These are phyloP conservation scores for Leptonema lineaticorne DNA, from an alignment of 1,140 invertebrate genomes.

Conservation along the genomic window DNA sequence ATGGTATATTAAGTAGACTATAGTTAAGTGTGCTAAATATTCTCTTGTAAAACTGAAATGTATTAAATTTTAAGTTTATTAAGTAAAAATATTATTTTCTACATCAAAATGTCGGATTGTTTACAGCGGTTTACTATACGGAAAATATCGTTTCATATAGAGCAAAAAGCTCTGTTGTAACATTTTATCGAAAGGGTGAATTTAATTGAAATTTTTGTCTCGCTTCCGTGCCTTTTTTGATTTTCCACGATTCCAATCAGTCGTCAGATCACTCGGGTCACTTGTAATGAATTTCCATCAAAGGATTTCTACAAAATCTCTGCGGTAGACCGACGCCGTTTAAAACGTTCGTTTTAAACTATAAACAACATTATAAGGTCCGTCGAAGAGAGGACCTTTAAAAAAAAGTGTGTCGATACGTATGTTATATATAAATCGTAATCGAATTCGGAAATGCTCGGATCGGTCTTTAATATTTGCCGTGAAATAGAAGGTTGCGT, in stretches of 20 bases:
- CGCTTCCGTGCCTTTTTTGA: neutral
- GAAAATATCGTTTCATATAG: too few species aligned
- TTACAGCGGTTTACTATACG: too few species aligned
- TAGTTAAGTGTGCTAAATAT: too few species aligned
- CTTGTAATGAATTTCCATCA: slow-evolving; percentile 2
- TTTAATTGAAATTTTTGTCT: neutral
- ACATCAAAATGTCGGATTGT: too few species aligned
- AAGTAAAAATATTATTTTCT: too few species aligned
- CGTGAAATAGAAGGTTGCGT: neutral
- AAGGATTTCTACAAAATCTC: neutral
- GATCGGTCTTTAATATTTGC: slow-evolving; percentile 8
- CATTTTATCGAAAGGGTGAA: neutral
- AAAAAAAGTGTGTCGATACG: too few species aligned
- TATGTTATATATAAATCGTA: neutral
- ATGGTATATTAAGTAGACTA: too few species aligned
- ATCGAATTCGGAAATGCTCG: neutral
- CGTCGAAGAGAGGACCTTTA: too few species aligned
- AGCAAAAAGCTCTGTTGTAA: too few species aligned
- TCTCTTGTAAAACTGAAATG: too few species aligned
- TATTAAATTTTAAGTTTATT: too few species aligned
- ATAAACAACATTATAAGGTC: neutral
- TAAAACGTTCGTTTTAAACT: neutral
- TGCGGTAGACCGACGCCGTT: neutral
- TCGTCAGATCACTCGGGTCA: neutral
- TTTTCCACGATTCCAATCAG: neutral